Percentiles rank a stretch among this genome's conserved stretches.
Conservation (phyloP, 2,888 invertebrate genomes). For the Prosapia bicincta region DNA sequence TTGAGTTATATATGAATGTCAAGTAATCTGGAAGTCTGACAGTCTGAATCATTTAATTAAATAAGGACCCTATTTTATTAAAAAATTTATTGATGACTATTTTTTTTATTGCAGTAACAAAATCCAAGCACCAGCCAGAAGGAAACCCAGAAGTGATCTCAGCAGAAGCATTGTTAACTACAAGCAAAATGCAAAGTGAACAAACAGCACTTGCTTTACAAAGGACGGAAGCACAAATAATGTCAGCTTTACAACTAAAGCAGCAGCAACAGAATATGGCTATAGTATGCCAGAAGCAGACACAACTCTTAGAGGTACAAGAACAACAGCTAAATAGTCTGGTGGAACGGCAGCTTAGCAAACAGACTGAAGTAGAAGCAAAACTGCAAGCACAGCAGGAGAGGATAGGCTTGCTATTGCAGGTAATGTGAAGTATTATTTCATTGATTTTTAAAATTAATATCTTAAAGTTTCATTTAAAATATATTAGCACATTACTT, state of each 20-base stretch:
- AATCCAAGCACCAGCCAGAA: not conserved
- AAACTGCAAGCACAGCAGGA: conserved; percentile 5
- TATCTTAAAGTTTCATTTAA: too few relatives aligned
- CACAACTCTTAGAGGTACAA: conserved; percentile 10
- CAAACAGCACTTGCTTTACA: conserved; percentile 17
- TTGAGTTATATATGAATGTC: too few relatives aligned
- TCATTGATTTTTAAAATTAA: too few relatives aligned
- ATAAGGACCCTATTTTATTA: too few relatives aligned
- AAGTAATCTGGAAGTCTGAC: too few relatives aligned
- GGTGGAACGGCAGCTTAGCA: conserved; percentile 4
- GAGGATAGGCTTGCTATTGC: conserved; percentile 15
- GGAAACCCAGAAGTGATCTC: not conserved
- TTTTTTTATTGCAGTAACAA: not conserved
- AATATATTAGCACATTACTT: too few relatives aligned
- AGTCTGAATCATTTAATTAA: too few relatives aligned
- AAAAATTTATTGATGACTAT: not conserved
- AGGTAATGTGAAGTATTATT: too few relatives aligned
- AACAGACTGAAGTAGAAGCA: conserved; percentile 4
- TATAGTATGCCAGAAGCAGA: conserved; percentile 14
- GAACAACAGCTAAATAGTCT: conserved; percentile 12
- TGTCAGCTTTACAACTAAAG: conserved; percentile 12
- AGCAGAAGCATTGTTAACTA: not conserved
- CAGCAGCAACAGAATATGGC: not conserved
- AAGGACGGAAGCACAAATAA: conserved; percentile 17
- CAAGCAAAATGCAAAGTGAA: not conserved